phyloP scores from a whole-genome alignment of 53 echinoderm and acorn worm species.

The Holothuria leucospilota region DNA sequence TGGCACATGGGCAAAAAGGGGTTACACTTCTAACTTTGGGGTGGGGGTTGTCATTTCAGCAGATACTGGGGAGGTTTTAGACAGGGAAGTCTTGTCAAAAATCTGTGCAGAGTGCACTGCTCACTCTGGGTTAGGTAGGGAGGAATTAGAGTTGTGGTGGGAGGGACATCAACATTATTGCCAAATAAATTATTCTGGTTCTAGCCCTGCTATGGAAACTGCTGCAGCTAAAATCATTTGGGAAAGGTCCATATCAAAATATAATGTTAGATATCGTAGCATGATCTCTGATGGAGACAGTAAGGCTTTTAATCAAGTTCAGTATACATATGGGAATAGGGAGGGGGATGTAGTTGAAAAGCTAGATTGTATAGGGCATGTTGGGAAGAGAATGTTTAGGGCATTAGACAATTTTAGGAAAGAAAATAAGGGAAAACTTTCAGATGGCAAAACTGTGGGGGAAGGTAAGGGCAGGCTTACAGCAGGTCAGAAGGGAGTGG shows the following conservation, averaged over 20 bases:
- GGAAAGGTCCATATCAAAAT: conserved; percentile 10
- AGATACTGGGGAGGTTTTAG: conserved; percentile 56
- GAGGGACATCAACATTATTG: background rate
- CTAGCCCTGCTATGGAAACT: background rate
- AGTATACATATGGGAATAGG: conserved; percentile 47
- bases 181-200: background rate
- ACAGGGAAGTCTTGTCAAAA: conserved; percentile 43
- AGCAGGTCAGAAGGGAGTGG: conserved; percentile 28
- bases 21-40: conserved; percentile 51
- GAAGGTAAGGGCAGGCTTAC: conserved; percentile 19
- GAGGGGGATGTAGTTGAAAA: conserved; percentile 30
- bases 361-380: conserved; percentile 61
- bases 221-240: conserved; percentile 20
- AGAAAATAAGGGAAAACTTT: conserved; percentile 39
- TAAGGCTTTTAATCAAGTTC: conserved; percentile 20
- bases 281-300: conserved; percentile 59
- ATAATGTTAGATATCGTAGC: conserved; percentile 37
- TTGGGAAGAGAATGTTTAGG: conserved; percentile 60
- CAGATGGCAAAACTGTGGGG: conserved; percentile 45
- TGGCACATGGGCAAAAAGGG: conserved; percentile 51
- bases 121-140: background rate
- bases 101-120: conserved; percentile 47
- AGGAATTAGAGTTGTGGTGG: conserved; percentile 29
- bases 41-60: conserved; percentile 51
- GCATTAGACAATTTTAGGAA: conserved; percentile 54